A percentile compares a stretch with the other conserved stretches of the same genome.
Evolutionary conservation across 2,797 vertebrate genomes (phyloP).

Genomic region (Paguma larvata): DNA sequence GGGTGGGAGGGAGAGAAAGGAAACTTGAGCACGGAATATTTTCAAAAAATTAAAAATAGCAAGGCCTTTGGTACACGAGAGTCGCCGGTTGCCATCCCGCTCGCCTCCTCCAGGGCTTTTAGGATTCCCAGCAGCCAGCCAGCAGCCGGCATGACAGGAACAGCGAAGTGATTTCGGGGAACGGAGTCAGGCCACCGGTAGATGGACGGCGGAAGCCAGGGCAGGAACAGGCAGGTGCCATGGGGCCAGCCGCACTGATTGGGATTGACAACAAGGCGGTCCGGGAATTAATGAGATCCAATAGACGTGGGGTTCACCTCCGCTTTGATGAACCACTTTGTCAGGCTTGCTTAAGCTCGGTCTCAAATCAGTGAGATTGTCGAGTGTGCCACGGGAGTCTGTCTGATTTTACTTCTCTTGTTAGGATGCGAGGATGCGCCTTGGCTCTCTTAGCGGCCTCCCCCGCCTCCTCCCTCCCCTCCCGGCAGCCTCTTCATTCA

Average conservation of each 20-base stretch:
- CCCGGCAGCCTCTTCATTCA: slow-evolving; percentile 1
- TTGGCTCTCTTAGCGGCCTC: not conserved
- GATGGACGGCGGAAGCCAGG: slow-evolving; percentile 39
- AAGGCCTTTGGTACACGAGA: slow-evolving; percentile 69
- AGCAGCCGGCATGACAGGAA: not conserved
- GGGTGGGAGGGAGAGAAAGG: slow-evolving; percentile 62
- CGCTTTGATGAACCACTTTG: slow-evolving; percentile 80
- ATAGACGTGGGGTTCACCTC: slow-evolving; percentile 60
- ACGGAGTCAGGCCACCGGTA: slow-evolving; percentile 47
- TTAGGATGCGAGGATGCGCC: not conserved
- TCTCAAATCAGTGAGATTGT: slow-evolving; percentile 72
- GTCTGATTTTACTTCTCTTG: not conserved
- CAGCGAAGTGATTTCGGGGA: slow-evolving; percentile 52
- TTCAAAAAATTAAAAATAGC: slow-evolving; percentile 82
- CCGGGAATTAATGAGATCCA: slow-evolving; percentile 79
- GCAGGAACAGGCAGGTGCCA: slow-evolving; percentile 29
- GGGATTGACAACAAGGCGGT: slow-evolving; percentile 68
- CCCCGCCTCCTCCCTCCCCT: too few relatives aligned
- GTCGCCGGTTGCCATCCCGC: slow-evolving; percentile 46
- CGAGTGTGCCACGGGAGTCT: not conserved
- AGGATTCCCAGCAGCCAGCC: slow-evolving; percentile 59
- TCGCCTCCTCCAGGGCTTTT: slow-evolving; percentile 45
- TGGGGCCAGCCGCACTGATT: slow-evolving; percentile 19
- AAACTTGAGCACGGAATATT: slow-evolving; percentile 78
- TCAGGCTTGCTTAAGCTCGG: slow-evolving; percentile 80